Conservation (phyloP, 2,113 vertebrate genomes). For the Mormoops blainvillei region DNA sequence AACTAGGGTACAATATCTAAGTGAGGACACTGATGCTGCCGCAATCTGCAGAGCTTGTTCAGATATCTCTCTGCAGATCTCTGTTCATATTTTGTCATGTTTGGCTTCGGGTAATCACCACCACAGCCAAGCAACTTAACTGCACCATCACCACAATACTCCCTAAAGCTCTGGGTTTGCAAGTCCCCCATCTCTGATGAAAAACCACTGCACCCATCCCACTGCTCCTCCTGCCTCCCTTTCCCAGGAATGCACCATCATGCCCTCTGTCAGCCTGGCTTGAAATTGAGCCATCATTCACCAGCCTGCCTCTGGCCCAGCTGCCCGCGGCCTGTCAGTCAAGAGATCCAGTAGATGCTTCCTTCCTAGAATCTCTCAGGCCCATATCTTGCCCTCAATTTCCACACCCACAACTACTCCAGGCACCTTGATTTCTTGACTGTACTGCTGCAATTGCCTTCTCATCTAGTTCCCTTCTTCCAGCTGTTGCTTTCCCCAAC, state of each 20-base stretch:
- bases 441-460: background rate
- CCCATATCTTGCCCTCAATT: background rate
- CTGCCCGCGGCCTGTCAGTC: background rate
- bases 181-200: background rate
- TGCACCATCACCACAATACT: background rate
- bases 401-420: too few relatives aligned
- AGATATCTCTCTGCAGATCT: background rate
- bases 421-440: background rate
- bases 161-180: background rate
- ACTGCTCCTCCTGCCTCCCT: background rate
- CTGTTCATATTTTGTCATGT: background rate
- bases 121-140: background rate
- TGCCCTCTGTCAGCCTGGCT: background rate
- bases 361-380: background rate
- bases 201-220: background rate
- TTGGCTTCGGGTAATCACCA: background rate
- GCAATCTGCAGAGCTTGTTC: background rate
- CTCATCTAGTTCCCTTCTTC: background rate
- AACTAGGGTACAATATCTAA: background rate
- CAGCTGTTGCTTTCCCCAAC: background rate
- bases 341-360: background rate
- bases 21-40: fast-evolving
- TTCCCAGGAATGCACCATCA: background rate
- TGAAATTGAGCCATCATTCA: background rate
- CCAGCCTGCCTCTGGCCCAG: background rate